Evolutionary conservation across 2,113 vertebrate species (phyloP).

Genomic region (Laticauda laticaudata): DNA sequence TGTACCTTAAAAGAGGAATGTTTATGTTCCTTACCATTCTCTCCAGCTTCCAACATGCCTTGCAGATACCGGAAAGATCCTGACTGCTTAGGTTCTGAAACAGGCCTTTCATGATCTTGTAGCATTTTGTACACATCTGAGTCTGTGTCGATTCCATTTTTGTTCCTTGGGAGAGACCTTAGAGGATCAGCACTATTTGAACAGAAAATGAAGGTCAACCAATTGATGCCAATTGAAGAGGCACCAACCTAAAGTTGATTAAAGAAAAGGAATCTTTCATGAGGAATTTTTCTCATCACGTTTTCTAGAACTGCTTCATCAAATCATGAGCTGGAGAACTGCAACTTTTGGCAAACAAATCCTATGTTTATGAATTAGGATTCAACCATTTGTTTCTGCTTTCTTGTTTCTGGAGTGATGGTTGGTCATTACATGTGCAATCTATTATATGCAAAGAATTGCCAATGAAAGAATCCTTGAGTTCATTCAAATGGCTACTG

Average conservation of each 20-base stretch:
- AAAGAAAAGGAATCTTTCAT: neutral
- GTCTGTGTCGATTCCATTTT: slow-evolving; percentile 80
- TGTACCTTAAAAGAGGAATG: neutral
- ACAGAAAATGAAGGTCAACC: slow-evolving; percentile 37
- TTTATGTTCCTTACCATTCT: slow-evolving; percentile 77
- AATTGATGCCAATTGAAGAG: neutral
- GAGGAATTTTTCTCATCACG: neutral
- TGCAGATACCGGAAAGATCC: slow-evolving; percentile 96
- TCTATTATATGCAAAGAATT: slow-evolving; percentile 7
- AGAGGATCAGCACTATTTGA: slow-evolving; percentile 77
- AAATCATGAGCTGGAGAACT: neutral
- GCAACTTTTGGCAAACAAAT: neutral
- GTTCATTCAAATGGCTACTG: slow-evolving; percentile 5
- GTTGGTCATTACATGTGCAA: slow-evolving; percentile 26
- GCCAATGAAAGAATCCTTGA: neutral
- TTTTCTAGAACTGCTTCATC: neutral
- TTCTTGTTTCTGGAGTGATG: neutral
- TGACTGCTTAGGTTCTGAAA: slow-evolving; percentile 90
- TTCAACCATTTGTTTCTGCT: neutral
- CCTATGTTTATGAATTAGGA: slow-evolving; percentile 22
- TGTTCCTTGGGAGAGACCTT: slow-evolving; percentile 69
- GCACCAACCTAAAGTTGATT: slow-evolving; percentile 5
- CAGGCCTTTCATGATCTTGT: slow-evolving; percentile 81
- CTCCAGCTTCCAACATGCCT: slow-evolving; percentile 91
- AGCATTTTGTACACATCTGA: slow-evolving; percentile 98